These are phyloP conservation scores for Lampris incognitus DNA, from an alignment of 2,113 vertebrate species.

Conservation along the genomic window DNA sequence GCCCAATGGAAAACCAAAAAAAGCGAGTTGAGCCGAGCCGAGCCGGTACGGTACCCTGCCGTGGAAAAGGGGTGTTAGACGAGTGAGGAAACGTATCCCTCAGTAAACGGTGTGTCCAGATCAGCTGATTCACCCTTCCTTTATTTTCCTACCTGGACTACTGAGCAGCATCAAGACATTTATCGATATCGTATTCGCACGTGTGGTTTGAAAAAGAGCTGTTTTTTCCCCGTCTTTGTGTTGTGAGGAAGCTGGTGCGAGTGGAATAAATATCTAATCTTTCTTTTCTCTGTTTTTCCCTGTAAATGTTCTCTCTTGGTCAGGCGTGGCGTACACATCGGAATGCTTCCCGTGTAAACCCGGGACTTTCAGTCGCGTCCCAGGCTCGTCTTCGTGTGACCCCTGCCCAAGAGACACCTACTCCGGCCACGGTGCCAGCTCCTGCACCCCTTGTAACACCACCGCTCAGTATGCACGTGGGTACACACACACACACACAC, in stretches of 20 bases:
- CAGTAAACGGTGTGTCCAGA: too few species aligned
- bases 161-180: too few species aligned
- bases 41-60: too few species aligned
- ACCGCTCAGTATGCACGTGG: constrained; percentile 90
- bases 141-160: too few species aligned
- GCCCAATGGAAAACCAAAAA: too few species aligned
- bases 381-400: constrained; percentile 89
- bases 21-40: too few species aligned
- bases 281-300: not conserved
- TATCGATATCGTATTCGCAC: too few species aligned
- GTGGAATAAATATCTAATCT: not conserved
- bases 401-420: constrained; percentile 90
- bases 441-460: constrained; percentile 87
- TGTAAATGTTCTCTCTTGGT: not conserved
- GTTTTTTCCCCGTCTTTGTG: too few species aligned
- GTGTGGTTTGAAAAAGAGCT: too few species aligned
- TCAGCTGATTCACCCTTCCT: too few species aligned
- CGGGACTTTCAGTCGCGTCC: constrained; percentile 88
- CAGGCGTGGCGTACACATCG: constrained; percentile 96
- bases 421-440: constrained; percentile 91
- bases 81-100: too few species aligned
- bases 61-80: too few species aligned
- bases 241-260: not conserved
- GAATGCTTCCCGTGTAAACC: constrained; percentile 96
- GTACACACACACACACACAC: constrained; percentile 8